Evolutionary conservation across 1,140 invertebrate species (phyloP).

Genomic region (Drosophila miranda): DNA sequence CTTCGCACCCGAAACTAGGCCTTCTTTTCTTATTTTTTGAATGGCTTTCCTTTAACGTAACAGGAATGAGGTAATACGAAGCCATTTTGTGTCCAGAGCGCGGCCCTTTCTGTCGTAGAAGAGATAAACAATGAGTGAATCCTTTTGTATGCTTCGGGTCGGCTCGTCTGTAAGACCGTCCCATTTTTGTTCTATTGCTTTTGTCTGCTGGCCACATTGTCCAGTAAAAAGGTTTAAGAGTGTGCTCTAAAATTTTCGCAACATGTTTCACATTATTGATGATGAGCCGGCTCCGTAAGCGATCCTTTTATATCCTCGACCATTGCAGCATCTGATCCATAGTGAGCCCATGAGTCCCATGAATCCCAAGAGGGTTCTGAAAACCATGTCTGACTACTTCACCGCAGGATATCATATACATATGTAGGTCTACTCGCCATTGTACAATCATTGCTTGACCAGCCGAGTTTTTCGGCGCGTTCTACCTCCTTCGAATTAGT

Average conservation of each 20-base stretch:
- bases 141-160: constrained; percentile 35
- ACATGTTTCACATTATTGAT: constrained; percentile 77
- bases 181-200: constrained; percentile 55
- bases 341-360: constrained; percentile 48
- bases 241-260: constrained; percentile 67
- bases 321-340: constrained; percentile 31
- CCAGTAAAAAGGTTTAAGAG: constrained; percentile 56
- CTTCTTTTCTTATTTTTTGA: background rate
- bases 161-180: constrained; percentile 20
- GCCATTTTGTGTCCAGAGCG: constrained; percentile 33
- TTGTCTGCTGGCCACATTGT: constrained; percentile 72
- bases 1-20: too few species aligned
- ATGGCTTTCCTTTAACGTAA: background rate
- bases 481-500: constrained; percentile 30
- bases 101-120: constrained; percentile 14
- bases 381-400: constrained; percentile 22
- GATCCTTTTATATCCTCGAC: constrained; percentile 36
- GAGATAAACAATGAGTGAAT: constrained; percentile 22
- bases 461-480: constrained; percentile 12
- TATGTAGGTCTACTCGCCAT: constrained; percentile 47
- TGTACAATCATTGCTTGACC: constrained; percentile 58
- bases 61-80: constrained; percentile 51
- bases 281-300: constrained; percentile 38
- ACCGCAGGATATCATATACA: constrained; percentile 45
- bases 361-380: constrained; percentile 57